Conservation (phyloP, 2,113 vertebrate genomes). For the Prinia subflava region DNA sequence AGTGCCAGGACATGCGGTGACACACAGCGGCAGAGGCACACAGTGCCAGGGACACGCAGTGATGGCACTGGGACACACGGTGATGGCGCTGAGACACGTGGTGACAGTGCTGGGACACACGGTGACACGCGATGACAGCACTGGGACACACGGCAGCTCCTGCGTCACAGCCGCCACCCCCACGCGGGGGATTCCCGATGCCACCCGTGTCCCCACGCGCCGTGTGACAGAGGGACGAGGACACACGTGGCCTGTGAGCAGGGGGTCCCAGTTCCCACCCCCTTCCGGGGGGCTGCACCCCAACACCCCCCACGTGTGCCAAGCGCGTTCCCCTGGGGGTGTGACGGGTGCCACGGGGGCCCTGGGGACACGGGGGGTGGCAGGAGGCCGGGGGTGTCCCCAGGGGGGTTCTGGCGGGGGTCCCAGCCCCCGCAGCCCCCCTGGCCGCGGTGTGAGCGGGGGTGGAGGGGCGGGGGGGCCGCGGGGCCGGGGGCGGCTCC, state of each 20-base stretch:
- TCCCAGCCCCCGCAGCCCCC: neutral
- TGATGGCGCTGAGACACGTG: neutral
- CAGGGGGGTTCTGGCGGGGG: neutral
- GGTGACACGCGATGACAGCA: neutral
- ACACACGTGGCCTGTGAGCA: neutral
- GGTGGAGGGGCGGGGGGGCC: neutral
- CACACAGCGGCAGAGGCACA: no score
- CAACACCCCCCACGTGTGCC: neutral
- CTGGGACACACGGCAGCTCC: neutral
- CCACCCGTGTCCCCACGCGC: neutral
- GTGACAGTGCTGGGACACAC: neutral
- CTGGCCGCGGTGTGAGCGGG: no score
- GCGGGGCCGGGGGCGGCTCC: no score
- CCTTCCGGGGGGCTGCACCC: neutral
- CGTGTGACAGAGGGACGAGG: neutral
- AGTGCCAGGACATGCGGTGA: neutral
- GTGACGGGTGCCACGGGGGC: neutral
- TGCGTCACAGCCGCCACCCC: neutral
- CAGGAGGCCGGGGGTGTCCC: neutral
- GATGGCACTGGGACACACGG: neutral
- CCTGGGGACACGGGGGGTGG: neutral
- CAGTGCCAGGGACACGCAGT: neutral
- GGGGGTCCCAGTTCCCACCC: neutral
- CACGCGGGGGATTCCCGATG: neutral
- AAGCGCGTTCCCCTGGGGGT: fast-evolving